Base-by-base conservation (phyloP, 1,140 invertebrate species). In the Drosophila elegans region DNA sequence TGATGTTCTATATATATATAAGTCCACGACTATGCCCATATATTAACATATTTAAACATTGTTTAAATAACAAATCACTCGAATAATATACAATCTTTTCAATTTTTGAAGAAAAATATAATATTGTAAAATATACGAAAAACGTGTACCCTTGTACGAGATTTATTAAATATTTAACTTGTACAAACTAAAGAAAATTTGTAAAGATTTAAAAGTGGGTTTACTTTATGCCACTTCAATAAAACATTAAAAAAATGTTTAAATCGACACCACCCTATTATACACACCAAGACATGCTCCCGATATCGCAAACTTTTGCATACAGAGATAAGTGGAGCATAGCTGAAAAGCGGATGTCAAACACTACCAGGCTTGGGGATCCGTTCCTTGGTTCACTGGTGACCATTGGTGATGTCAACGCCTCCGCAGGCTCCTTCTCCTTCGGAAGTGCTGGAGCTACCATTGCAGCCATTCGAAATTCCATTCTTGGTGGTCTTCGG, bases 341-440 rank as follows among this genome's bases (percentile, higher is more conserved):
- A 4, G 1, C 10, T 45, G 16, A 5, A 16, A n/a, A 69, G n/a
- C 38, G n/a, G 9, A 67, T 48, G 13, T 42, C 38, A 56, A 54
- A 27, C 10, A 10, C 21, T 38, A 13, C n/a, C 38, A 13, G 29
- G 39, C 12, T 4, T 60, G 32, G 11, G 32, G 3, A 45, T 25
- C 32, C 32, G 67, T 10, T 55, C 45, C 41, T 42, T 34, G 21
- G 32, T 61, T 25, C n/a, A 51, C 3, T 64, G 10, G 16, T 54
- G 54, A 25, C 68, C 73, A 64, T 75, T 75, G 7, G 48, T 21
- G 5, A 16, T 36, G 10, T 12, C 29, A 36, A 44, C 48, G 11
- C 55, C 55, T 45, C 45, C 29, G 16, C 57, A 84, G 25, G 56
- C 82, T 7, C 83, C 80, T 38, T 85, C 82, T 7, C 68, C 68